Conservation (phyloP, 2,888 invertebrate genomes). For the Lamellibrachia columna region DNA sequence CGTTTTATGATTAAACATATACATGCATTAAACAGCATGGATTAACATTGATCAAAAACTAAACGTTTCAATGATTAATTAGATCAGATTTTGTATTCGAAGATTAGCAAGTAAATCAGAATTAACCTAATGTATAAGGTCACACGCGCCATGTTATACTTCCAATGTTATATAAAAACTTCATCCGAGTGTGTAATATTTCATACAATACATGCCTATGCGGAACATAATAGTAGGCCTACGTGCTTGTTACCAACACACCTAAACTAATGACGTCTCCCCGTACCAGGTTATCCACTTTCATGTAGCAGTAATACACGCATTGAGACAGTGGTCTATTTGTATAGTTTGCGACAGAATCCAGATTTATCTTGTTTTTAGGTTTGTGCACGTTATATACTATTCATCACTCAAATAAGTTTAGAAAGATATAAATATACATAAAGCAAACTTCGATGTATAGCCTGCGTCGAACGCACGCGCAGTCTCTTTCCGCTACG, state of each 20-base stretch:
- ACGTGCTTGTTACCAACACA: no score
- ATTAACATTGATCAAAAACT: background rate
- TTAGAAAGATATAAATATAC: background rate
- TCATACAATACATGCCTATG: background rate
- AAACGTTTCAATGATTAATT: background rate
- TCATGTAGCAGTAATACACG: no score
- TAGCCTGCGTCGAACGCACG: background rate
- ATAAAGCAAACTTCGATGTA: background rate
- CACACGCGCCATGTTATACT: background rate
- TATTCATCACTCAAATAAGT: background rate
- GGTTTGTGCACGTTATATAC: no score
- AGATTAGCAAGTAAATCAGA: background rate
- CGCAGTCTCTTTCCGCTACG: background rate
- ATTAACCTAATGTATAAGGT: background rate
- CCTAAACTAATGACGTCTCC: no score
- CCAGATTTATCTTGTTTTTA: no score
- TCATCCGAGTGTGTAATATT: background rate
- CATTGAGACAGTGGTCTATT: no score
- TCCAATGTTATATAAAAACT: background rate
- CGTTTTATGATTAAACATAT: background rate
- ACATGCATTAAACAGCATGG: background rate
- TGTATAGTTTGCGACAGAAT: no score
- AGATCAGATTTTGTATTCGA: background rate
- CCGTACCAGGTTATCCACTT: no score
- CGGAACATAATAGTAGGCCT: background rate